A percentile compares a stretch with the other conserved stretches of the same genome.
Conservation (phyloP, 2,113 vertebrate genomes). For the Apus apus region DNA sequence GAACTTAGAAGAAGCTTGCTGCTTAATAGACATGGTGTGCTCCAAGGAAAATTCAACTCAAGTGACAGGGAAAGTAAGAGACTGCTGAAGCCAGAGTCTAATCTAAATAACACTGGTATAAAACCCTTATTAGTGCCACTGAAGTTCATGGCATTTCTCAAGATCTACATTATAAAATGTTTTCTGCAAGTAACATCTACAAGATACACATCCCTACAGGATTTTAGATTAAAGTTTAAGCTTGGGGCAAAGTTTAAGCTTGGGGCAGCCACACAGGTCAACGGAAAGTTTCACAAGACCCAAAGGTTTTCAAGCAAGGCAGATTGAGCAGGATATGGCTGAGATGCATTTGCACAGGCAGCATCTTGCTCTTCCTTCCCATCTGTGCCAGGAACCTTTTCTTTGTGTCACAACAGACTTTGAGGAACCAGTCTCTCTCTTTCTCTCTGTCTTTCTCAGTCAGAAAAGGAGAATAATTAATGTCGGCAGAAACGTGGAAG, state of each 20-base stretch:
- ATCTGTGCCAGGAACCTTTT: background rate
- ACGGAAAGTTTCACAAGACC: background rate
- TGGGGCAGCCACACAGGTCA: background rate
- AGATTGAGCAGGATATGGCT: background rate
- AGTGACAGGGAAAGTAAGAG: background rate
- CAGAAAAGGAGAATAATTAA: slow-evolving; percentile 48
- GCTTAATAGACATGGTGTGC: background rate
- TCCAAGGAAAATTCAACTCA: background rate
- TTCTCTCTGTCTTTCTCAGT: background rate
- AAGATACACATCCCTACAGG: background rate
- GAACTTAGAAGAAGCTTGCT: background rate
- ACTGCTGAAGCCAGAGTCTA: background rate
- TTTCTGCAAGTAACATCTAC: background rate
- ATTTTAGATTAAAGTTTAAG: background rate
- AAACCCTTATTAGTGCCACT: background rate
- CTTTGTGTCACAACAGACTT: background rate
- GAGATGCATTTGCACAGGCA: background rate
- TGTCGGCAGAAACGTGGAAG: slow-evolving; percentile 45
- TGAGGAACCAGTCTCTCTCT: background rate
- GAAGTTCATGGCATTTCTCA: background rate
- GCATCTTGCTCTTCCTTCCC: background rate
- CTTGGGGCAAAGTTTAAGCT: background rate
- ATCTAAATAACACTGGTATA: background rate
- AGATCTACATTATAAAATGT: background rate
- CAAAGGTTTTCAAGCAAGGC: background rate